Base-by-base conservation (phyloP, 2,113 vertebrate species). In the Eurypyga helias region DNA sequence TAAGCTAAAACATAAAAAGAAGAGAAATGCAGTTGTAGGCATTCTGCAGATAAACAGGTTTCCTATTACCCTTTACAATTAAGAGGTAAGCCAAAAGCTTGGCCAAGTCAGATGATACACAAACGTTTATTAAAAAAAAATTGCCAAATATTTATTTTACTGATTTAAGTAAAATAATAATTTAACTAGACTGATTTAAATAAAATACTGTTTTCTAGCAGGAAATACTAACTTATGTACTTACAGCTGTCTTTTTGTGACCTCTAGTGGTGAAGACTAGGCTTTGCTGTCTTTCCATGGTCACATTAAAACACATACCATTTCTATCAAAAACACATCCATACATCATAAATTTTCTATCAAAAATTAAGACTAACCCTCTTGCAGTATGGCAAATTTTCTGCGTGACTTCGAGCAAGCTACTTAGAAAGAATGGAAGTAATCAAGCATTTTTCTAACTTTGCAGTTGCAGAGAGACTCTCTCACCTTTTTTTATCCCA, bases 1-100 rank as follows among this genome's bases (percentile, higher is more conserved):
- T 99, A 99, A 0, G 99, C 99, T 99, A 98, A 93, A 98, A 97
- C 93, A 82, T 46, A 86, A 89, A 97, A 86, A 87, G 17, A 78
- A 62, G 83, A 97, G 24, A 96, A 73, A 93, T 9, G 49, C 5
- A 65, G 13, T 82, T 95, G 54, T 0, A 75, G 21, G 11, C 6
- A 67, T 72, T 92, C 28, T 46, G 28, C 7, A 96, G 48, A 72
- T 36, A 77, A 64, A 51, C 15, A 83, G 7, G 17, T 54, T 93
- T 90, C 61, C 61, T 36, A 28, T 26, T 67, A 29, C 6, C 3
- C 6, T 55, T 51, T 26, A 65, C 0, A 0, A 67, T 36, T 62
- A 34, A 71, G 5, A 8, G 3, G 9, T 9, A 83, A 55, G 10
- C 4, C 29, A 76, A 81, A 67, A 19, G 2, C 20, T 73, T 45